phyloP scores from a whole-genome alignment of 2,113 vertebrate genomes.

The Laticauda laticaudata region DNA sequence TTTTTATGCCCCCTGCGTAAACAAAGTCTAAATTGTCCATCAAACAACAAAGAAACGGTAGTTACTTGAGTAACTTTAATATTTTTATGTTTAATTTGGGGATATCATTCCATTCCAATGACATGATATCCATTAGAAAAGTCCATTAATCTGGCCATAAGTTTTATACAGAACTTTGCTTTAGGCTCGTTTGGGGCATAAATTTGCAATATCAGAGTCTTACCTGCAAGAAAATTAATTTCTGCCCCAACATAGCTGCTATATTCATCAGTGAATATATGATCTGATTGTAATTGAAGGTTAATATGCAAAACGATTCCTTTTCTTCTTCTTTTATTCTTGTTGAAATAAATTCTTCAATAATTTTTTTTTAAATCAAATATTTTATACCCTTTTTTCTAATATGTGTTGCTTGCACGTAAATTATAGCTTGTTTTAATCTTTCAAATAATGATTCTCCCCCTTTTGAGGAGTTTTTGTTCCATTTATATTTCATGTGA shows the following conservation, averaged over 20 bases:
- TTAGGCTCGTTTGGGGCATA: not conserved
- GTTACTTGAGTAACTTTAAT: not conserved
- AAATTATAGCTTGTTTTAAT: not conserved
- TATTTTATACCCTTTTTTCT: not conserved
- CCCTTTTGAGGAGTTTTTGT: not conserved
- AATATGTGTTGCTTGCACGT: not conserved
- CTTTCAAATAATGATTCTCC: not conserved
- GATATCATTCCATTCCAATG: not conserved
- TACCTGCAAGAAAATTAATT: not conserved
- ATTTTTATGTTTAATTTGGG: not conserved
- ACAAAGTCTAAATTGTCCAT: not conserved
- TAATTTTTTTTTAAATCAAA: not conserved
- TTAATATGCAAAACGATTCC: not conserved
- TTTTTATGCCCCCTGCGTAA: not conserved
- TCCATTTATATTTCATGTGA: not conserved
- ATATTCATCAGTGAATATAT: not conserved
- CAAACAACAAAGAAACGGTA: not conserved
- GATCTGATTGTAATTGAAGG: not conserved
- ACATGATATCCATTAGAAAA: not conserved
- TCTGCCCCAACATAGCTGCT: not conserved
- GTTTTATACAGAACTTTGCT: not conserved
- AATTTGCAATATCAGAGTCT: not conserved
- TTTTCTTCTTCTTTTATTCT: too few relatives aligned
- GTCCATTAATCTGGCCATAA: too few relatives aligned
- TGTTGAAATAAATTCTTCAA: not conserved